Conservation (phyloP, 64 coral and sea anemone species). For the Pocillopora damicornis region DNA sequence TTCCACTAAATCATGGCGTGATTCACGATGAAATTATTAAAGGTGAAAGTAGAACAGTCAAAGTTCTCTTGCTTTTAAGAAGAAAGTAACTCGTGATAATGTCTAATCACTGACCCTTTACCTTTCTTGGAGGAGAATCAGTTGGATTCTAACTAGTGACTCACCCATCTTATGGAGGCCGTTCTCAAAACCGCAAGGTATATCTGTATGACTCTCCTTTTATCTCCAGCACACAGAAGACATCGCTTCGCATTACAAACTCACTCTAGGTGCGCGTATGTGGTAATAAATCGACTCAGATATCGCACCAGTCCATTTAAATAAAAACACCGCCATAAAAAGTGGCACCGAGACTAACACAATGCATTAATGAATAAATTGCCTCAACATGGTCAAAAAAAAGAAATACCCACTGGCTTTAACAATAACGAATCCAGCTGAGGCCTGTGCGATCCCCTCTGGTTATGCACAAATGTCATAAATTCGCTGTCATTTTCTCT, state of each 20-base stretch:
- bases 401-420: constrained; percentile 45
- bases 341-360: background rate
- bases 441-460: constrained; percentile 37
- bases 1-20: too few relatives aligned
- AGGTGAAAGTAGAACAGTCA: too few relatives aligned
- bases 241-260: too few relatives aligned
- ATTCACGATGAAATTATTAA: too few relatives aligned
- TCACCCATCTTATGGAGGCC: background rate
- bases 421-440: constrained; percentile 55
- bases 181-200: background rate
- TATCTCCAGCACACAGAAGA: too few relatives aligned
- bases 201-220: background rate
- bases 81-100: too few relatives aligned
- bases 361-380: background rate
- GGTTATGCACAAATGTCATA: constrained; percentile 46
- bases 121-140: background rate
- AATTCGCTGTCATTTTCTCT: constrained; percentile 59
- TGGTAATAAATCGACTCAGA: too few relatives aligned
- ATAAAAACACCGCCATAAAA: too few relatives aligned
- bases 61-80: too few relatives aligned
- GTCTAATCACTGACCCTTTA: background rate
- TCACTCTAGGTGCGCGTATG: too few relatives aligned
- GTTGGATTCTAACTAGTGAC: background rate
- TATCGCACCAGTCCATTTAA: too few relatives aligned
- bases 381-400: background rate